phyloP scores from a whole-genome alignment of 2,888 invertebrate genomes.

The Drosophila yooni region DNA sequence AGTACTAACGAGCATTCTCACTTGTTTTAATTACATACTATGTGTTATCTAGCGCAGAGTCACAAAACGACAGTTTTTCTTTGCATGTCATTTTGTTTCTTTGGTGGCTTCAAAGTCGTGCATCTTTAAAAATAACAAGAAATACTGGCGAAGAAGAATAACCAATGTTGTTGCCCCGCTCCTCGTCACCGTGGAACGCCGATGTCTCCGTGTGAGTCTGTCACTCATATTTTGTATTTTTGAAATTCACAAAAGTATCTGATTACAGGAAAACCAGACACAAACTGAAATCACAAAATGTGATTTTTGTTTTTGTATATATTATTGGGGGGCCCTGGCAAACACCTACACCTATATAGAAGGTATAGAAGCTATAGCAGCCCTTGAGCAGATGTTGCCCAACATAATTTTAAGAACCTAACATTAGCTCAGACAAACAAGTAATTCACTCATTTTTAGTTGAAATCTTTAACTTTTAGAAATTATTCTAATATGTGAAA shows the following conservation, averaged over 20 bases:
- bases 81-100: constrained; percentile 75
- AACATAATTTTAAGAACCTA: constrained; percentile 27
- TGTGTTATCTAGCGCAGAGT: constrained; percentile 32
- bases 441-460: background rate
- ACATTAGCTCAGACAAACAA: background rate
- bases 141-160: constrained; percentile 58
- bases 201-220: constrained; percentile 59
- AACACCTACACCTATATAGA: constrained; percentile 28
- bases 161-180: constrained; percentile 51
- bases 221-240: constrained; percentile 80
- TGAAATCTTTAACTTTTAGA: background rate
- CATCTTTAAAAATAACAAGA: constrained; percentile 77
- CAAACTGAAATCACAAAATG: constrained; percentile 80
- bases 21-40: constrained; percentile 39
- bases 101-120: constrained; percentile 68
- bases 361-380: constrained; percentile 7
- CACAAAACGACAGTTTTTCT: constrained; percentile 62
- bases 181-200: constrained; percentile 4
- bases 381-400: constrained; percentile 61
- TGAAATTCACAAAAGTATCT: constrained; percentile 81
- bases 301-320: constrained; percentile 53
- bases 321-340: constrained; percentile 55
- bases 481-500: background rate
- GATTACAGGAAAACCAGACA: constrained; percentile 80
- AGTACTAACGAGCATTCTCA: background rate